Base-by-base conservation (phyloP, 1,140 invertebrate species). In the Littorina saxatilis region DNA sequence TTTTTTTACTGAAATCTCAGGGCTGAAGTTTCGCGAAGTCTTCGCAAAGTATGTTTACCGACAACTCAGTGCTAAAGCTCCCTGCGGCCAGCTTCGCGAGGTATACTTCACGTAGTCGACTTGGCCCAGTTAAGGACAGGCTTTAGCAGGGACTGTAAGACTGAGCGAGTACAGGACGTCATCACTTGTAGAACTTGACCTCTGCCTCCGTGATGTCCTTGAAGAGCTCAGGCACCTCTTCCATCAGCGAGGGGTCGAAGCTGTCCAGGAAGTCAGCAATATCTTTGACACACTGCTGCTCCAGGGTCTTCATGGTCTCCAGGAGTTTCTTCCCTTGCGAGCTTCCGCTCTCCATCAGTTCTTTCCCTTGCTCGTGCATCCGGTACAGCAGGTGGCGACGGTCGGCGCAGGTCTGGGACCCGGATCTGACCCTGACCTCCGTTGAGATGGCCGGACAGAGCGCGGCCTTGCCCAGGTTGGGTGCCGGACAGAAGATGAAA, bases 401-500 rank as follows among this genome's bases (percentile, higher is more conserved):
- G 87, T 94, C 93, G 17, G 91, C 90, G 50, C 83, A 79, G 23
- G 84, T 79, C 91, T 94, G 91, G 82, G 94, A 93, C 58, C 91
- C 88, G 35, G 92, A 91, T 83, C 86, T 79, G 87, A 88, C 87
- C 91, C 91, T n/a, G 85, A 90, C 85, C 40, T 88, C 87, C 35
- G 55, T n/a, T 32, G 55, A 32, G 50, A 27, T n/a, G 55, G 88
- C 85, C 27, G 88, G 89, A 0, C 95, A 95, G 73, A 95, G 94
- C 40, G 93, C 92, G 2, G 93, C 50, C 7, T 87, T 66, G 39
- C 89, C 89, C 17, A 87, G 84, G 61, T 73, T 50, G 29, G 81
- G 94, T 79, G 94, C 94, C 13, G 94, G 93, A 3, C 95, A 95
- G 90, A 96, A 97, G 9, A 96, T 93, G 87, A 96, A 96, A 23